phyloP scores from a whole-genome alignment of 2,113 vertebrate genomes.

The Poeciliopsis retropinna region DNA sequence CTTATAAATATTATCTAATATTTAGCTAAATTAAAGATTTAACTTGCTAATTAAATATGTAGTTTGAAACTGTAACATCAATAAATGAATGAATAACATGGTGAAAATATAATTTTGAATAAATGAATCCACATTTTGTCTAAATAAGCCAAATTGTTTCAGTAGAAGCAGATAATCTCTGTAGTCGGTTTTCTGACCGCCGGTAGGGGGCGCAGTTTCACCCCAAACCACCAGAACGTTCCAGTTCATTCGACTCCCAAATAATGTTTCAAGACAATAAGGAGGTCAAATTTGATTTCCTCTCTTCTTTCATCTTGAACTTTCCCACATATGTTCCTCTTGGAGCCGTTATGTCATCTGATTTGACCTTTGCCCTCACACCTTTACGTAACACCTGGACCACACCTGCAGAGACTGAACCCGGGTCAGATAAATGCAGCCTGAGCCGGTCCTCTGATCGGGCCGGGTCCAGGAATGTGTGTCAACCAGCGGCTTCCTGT shows the following conservation, averaged over 20 bases:
- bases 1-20: too few species aligned
- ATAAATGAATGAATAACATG: too few species aligned
- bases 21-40: too few species aligned
- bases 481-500: conserved; percentile 11
- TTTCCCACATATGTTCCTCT: conserved; percentile 20
- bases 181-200: neutral
- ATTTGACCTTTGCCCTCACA: conserved; percentile 50
- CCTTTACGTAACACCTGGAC: conserved; percentile 37
- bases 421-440: conserved; percentile 14
- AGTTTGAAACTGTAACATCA: too few species aligned
- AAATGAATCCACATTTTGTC: too few species aligned
- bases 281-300: too few species aligned
- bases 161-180: too few species aligned
- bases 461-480: neutral
- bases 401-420: conserved; percentile 33
- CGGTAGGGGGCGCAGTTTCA: conserved; percentile 37
- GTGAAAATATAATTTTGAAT: too few species aligned
- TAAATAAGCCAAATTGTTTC: too few species aligned
- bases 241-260: too few species aligned
- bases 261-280: too few species aligned
- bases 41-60: too few species aligned
- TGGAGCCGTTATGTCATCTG: conserved; percentile 25
- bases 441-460: neutral
- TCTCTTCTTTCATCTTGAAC: neutral
- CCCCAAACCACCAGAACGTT: neutral